phyloP scores from a whole-genome alignment of 2,113 vertebrate genomes.

The Oncorhynchus tshawytscha region DNA sequence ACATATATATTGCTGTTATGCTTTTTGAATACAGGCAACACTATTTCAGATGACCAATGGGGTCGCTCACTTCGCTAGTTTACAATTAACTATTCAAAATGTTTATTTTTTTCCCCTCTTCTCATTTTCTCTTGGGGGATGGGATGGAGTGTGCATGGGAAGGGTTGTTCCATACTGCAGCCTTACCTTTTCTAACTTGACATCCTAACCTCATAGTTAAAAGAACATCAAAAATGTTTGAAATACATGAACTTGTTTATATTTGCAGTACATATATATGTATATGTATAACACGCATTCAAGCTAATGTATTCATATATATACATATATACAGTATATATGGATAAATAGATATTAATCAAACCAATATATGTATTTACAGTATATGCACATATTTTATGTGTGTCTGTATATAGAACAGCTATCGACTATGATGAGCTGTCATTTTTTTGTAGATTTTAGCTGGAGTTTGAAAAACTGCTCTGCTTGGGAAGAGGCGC shows the following conservation, averaged over 20 bases:
- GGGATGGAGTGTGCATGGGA: conserved; percentile 75
- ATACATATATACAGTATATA: conserved; percentile 70
- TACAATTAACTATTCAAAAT: conserved; percentile 74
- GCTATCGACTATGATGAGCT: conserved; percentile 95
- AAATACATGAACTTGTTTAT: conserved; percentile 79
- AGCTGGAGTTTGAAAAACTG: conserved; percentile 92
- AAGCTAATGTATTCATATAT: conserved; percentile 85
- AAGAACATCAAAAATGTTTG: conserved; percentile 74
- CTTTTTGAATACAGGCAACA: conserved; percentile 89
- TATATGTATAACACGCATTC: conserved; percentile 88
- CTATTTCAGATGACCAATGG: conserved; percentile 79
- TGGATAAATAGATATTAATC: conserved; percentile 80
- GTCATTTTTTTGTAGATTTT: conserved; percentile 96
- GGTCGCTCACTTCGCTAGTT: conserved; percentile 78
- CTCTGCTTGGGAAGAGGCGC: conserved; percentile 84
- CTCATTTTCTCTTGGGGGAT: conserved; percentile 67
- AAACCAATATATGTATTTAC: conserved; percentile 77
- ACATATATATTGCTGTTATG: conserved; percentile 84
- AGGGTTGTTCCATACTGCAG: conserved; percentile 84
- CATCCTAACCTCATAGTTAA: conserved; percentile 78
- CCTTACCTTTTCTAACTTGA: conserved; percentile 79
- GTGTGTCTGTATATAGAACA: conserved; percentile 80
- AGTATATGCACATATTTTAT: conserved; percentile 78
- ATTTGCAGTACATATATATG: conserved; percentile 96
- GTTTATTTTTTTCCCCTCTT: conserved; percentile 64